Base-by-base conservation (phyloP, 2,888 invertebrate genomes). In the Amiota mariae region DNA sequence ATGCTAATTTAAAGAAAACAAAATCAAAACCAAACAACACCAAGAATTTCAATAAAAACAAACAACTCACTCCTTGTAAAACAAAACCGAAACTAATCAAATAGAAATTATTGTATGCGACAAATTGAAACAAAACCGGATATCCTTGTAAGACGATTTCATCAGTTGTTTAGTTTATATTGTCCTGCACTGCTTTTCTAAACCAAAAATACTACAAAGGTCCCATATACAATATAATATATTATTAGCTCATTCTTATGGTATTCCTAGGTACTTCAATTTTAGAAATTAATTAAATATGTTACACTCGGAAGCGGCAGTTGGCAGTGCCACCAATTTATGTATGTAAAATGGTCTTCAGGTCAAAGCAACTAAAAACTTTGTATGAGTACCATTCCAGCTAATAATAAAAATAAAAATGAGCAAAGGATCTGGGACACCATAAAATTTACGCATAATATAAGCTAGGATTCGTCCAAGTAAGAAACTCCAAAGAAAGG, bases 91-190 rank as follows among this genome's bases (percentile, higher is more conserved):
- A 74, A 74, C 74, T 75, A 76, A 77, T 75, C 76, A 78, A 77
- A 80, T 76, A 81, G 77, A 78, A 82, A 80, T 79, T 77, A 78
- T 76, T 75, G 78, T 81, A 75, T 77, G 78, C 80, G 83, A 83
- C 85, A 83, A 82, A 80, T 80, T 79, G 75, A 72, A 71, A n/a
- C 20, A 54, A 49, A 63, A 46, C 24, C 15, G 70, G n/a, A 48
- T 36, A 11, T 63, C 63, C 63, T 63, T 63, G 46, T n/a, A 24
- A 56, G 56, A 70, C 56, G 70, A 20, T 70, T 70, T 56, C 15
- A 24, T 36, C 36, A 24, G 36, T 6, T 36, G 6, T 6, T 36
- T 4, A 36, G 36, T 36, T 36, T 6, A 2, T 6, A 6, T 4
- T 6, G 36, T 6, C 2, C 8, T 36, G 36, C 36, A 36, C 0